Percentiles rank a stretch among this genome's conserved stretches.
Conservation (phyloP, 2,888 invertebrate species). For the Scaptomyza caliginosa region DNA sequence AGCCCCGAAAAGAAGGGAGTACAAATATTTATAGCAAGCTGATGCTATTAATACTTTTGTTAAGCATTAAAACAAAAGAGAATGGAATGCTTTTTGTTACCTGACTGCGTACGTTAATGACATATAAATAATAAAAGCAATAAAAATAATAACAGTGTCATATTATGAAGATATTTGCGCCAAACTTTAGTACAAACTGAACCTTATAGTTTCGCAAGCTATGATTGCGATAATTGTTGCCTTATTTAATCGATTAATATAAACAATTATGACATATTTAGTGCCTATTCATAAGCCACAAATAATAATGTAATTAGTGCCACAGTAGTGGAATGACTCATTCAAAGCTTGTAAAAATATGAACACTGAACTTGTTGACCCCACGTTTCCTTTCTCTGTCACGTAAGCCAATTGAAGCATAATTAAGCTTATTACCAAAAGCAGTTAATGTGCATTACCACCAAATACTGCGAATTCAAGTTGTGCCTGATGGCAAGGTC, state of each 20-base stretch:
- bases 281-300: background rate
- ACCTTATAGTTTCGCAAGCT: background rate
- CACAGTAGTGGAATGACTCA: constrained; percentile 27
- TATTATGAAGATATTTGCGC: background rate
- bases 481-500: constrained; percentile 31
- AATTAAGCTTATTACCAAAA: constrained; percentile 81
- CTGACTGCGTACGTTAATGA: background rate
- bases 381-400: constrained; percentile 32
- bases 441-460: constrained; percentile 54
- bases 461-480: constrained; percentile 46
- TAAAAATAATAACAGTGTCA: background rate
- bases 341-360: constrained; percentile 16
- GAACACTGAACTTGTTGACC: constrained; percentile 35
- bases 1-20: constrained; percentile 28
- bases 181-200: background rate
- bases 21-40: background rate
- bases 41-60: constrained; percentile 9
- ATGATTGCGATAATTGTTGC: background rate
- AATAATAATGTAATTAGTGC: constrained; percentile 24
- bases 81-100: background rate
- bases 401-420: constrained; percentile 78
- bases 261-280: background rate
- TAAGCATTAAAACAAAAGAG: background rate
- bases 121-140: background rate
- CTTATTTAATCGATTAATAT: background rate